These are phyloP conservation scores for Recurvirostra avosetta DNA, from an alignment of 2,113 vertebrate genomes.

Conservation along the genomic window DNA sequence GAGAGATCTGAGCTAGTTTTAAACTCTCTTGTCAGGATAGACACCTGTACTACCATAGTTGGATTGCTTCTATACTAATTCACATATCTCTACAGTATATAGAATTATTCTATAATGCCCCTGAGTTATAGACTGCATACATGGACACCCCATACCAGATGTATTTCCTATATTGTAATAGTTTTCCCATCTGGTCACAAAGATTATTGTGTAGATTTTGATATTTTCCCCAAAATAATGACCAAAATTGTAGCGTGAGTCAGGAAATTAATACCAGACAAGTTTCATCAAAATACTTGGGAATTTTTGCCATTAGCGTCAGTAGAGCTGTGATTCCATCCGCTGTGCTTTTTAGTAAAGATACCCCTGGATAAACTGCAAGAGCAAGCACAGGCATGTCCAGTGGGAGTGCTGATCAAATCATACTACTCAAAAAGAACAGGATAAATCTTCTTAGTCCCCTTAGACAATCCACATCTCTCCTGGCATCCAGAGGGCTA, in stretches of 20 bases:
- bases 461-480: not conserved
- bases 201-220: not conserved
- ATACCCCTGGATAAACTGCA: not conserved
- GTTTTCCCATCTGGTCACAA: not conserved
- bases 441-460: not conserved
- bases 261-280: not conserved
- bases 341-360: not conserved
- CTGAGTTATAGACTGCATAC: not conserved
- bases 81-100: not conserved
- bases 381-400: not conserved
- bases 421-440: not conserved
- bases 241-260: not conserved
- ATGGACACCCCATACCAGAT: not conserved
- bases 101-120: not conserved
- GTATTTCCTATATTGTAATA: not conserved
- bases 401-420: not conserved
- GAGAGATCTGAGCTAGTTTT: not conserved
- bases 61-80: not conserved
- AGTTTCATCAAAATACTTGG: not conserved
- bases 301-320: not conserved
- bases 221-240: not conserved
- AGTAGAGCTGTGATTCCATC: not conserved
- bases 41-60: not conserved
- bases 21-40: not conserved
- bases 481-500: not conserved